phyloP scores from a whole-genome alignment of 2,888 invertebrate species.

The Agrotis exclamationis region DNA sequence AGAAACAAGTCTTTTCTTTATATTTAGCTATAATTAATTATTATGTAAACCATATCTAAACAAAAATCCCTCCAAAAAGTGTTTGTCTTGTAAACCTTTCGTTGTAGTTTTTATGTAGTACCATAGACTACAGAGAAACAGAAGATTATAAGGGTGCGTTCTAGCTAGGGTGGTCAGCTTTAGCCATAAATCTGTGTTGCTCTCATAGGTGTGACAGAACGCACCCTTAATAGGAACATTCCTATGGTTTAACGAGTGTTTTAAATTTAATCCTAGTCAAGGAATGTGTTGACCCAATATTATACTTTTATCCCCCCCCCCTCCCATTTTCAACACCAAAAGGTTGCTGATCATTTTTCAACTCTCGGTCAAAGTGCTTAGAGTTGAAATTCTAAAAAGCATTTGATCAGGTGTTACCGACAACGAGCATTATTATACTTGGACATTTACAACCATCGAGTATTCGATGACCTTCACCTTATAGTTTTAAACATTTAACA shows the following conservation, averaged over 20 bases:
- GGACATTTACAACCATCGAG: constrained; percentile 9
- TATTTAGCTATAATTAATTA: background rate
- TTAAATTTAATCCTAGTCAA: constrained; percentile 39
- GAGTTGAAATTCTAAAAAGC: constrained; percentile 1
- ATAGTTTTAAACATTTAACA: constrained; percentile 35
- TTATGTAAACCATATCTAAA: background rate
- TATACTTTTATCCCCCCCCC: too few species aligned
- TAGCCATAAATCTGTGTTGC: background rate
- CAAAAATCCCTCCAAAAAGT: constrained; percentile 3
- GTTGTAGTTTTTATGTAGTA: background rate
- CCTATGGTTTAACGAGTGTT: constrained; percentile 9
- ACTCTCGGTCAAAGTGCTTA: background rate
- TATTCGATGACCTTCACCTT: constrained; percentile 7
- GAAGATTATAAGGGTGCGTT: constrained; percentile 2
- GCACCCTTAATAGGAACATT: background rate
- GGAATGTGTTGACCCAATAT: constrained; percentile 26
- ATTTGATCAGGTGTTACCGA: background rate
- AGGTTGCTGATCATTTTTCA: too few species aligned
- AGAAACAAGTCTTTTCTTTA: background rate
- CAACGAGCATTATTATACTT: constrained; percentile 2
- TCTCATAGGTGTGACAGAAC: background rate
- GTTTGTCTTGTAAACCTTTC: constrained; percentile 1
- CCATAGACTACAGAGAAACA: background rate
- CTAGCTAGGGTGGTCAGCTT: background rate
- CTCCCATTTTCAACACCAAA: too few species aligned